A percentile compares a stretch with the other conserved stretches of the same genome.
These are phyloP conservation scores for Peromyscus eremicus DNA, from an alignment of 2,797 vertebrate species.

Conservation along the genomic window DNA sequence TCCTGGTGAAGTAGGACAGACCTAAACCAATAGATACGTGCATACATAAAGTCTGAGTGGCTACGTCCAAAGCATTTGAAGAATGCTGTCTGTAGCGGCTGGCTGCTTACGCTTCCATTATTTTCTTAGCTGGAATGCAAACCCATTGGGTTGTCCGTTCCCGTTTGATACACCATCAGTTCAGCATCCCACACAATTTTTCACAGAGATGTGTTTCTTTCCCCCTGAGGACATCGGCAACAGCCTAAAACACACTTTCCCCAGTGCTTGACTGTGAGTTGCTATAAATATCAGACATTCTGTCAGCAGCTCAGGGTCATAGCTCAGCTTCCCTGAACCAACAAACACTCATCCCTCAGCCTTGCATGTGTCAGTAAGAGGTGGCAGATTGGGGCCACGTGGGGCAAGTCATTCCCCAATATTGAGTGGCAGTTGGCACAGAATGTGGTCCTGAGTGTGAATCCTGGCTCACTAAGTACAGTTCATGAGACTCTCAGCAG, in stretches of 20 bases:
- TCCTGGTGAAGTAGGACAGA: background rate
- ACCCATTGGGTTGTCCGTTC: conserved; percentile 47
- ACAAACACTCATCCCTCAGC: background rate
- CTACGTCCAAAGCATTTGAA: background rate
- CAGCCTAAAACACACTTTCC: conserved; percentile 66
- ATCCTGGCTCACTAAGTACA: background rate
- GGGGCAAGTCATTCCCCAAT: background rate
- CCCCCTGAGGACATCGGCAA: conserved; percentile 62
- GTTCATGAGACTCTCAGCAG: background rate
- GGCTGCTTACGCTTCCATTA: background rate
- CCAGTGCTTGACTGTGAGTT: conserved; percentile 62
- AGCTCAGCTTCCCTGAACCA: conserved; percentile 51
- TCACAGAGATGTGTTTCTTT: conserved; percentile 64
- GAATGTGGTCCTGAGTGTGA: background rate
- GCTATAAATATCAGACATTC: conserved; percentile 78
- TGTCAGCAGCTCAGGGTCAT: conserved; percentile 70
- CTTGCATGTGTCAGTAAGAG: background rate
- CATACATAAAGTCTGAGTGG: conserved; percentile 7
- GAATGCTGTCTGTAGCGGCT: background rate
- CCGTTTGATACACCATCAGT: conserved; percentile 60
- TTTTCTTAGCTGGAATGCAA: conserved; percentile 5
- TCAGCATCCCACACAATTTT: conserved; percentile 63
- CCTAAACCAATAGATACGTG: conserved; percentile 21
- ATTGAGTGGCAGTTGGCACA: background rate
- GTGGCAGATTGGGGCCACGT: rapidly evolving